Evolutionary conservation across 2,797 vertebrate species (phyloP).

Genomic region (Gallinago nigripennis): DNA sequence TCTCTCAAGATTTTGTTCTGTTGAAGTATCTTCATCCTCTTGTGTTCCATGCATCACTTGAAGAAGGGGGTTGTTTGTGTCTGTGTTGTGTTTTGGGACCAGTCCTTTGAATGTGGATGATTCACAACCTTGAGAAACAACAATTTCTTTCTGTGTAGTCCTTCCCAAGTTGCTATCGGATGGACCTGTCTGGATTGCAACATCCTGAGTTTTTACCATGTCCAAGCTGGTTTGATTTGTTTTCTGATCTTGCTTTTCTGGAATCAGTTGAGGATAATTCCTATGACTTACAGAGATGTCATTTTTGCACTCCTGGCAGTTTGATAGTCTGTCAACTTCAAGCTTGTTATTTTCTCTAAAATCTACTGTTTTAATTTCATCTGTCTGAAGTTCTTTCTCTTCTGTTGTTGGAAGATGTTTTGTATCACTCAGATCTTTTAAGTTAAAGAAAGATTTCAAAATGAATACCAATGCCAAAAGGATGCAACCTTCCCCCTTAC

Average conservation of each 20-base stretch:
- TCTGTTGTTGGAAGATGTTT: slow-evolving; percentile 35
- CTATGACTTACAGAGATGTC: slow-evolving; percentile 36
- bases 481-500: neutral
- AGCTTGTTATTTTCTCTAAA: slow-evolving; percentile 40
- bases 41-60: neutral
- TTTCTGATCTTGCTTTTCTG: slow-evolving; percentile 49
- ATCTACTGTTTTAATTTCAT: slow-evolving; percentile 37
- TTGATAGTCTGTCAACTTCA: slow-evolving; percentile 45
- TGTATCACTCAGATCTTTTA: slow-evolving; percentile 65
- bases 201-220: slow-evolving; percentile 78
- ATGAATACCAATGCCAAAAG: neutral
- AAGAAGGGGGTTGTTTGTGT: slow-evolving; percentile 13
- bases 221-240: slow-evolving; percentile 39
- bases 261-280: slow-evolving; percentile 21
- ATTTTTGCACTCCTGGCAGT: slow-evolving; percentile 48
- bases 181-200: slow-evolving; percentile 75
- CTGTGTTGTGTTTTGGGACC: neutral
- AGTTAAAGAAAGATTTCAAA: slow-evolving; percentile 40
- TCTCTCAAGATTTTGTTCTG: slow-evolving; percentile 12
- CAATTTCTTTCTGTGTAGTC: neutral
- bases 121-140: neutral
- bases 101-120: slow-evolving; percentile 7
- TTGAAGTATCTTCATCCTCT: neutral
- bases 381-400: slow-evolving; percentile 47
- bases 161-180: slow-evolving; percentile 25